Evolutionary conservation across 2,797 vertebrate genomes (phyloP).

Genomic region (Gallirallus australis): DNA sequence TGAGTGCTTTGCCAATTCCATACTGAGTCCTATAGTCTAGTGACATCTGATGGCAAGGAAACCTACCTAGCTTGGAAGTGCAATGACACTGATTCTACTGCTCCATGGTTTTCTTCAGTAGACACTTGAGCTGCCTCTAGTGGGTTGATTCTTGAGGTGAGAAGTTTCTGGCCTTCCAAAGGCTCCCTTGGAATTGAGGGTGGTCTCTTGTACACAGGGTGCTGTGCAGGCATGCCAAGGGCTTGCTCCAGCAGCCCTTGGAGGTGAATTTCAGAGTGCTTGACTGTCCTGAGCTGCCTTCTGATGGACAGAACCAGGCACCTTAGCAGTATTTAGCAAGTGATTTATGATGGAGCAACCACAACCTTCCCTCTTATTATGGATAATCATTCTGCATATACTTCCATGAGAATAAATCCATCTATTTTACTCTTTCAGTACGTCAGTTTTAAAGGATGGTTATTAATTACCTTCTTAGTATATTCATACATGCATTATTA

Average conservation of each 20-base stretch:
- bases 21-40: not conserved
- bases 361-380: not conserved
- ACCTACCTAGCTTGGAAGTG: not conserved
- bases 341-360: not conserved
- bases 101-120: not conserved
- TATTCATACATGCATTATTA: not conserved
- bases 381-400: not conserved
- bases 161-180: not conserved
- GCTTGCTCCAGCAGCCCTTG: not conserved
- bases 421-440: constrained; percentile 1
- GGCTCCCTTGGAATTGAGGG: not conserved
- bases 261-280: not conserved
- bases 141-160: not conserved
- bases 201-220: not conserved
- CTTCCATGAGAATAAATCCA: constrained; percentile 6
- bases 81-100: not conserved
- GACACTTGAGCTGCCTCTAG: not conserved
- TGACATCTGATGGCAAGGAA: not conserved
- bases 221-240: not conserved
- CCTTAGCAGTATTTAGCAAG: not conserved
- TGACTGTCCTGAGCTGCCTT: not conserved
- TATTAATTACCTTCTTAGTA: constrained; percentile 35
- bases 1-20: not conserved
- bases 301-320: not conserved
- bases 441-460: not conserved